Evolutionary conservation across 2,888 invertebrate species (phyloP).

Genomic region (Hetaerina titia): DNA sequence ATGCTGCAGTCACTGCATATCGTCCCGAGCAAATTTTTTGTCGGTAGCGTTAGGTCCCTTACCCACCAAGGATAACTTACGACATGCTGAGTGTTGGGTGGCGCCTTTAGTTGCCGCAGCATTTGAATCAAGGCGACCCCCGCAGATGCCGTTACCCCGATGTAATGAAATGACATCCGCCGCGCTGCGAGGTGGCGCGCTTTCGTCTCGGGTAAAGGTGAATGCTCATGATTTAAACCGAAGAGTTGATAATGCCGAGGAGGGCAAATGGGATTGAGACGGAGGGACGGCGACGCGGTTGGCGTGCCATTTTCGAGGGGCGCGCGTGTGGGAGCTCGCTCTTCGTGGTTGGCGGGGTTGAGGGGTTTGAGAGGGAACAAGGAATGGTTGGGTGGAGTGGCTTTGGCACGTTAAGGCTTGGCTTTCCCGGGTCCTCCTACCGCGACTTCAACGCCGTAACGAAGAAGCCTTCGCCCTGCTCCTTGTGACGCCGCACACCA

Average conservation of each 20-base stretch:
- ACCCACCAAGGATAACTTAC: neutral
- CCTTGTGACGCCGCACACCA: neutral
- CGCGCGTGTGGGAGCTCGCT: neutral
- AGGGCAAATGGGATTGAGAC: conserved; percentile 14
- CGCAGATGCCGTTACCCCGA: neutral
- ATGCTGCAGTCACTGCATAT: no score
- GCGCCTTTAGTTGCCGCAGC: neutral
- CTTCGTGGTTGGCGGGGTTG: no score
- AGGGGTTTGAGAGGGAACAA: no score
- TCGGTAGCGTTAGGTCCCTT: neutral
- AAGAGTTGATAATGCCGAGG: conserved; percentile 19
- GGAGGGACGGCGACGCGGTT: neutral
- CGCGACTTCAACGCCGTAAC: neutral
- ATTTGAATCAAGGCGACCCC: neutral
- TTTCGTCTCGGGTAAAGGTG: neutral
- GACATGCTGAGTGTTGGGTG: neutral
- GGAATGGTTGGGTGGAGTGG: no score
- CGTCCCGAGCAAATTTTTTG: no score
- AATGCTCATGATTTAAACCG: conserved; percentile 40
- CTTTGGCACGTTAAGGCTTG: neutral
- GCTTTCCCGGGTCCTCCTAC: neutral
- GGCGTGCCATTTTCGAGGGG: neutral
- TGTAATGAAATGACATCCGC: neutral
- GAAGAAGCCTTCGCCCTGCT: neutral
- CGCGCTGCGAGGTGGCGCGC: neutral